Conservation (phyloP, 2,888 invertebrate genomes). For the Tachina fera region DNA sequence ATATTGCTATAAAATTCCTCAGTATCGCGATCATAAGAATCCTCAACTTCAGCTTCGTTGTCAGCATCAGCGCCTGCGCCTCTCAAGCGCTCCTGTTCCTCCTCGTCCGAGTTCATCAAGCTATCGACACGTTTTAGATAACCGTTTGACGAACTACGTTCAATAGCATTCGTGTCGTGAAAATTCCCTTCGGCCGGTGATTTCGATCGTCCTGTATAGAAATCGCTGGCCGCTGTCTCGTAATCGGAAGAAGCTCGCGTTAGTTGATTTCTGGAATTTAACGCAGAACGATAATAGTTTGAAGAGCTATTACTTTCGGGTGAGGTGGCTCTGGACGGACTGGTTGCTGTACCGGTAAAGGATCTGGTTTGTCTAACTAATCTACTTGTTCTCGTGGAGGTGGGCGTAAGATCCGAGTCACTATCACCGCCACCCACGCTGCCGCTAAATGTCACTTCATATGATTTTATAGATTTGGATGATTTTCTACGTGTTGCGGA, state of each 20-base stretch:
- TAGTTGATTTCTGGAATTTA: constrained; percentile 70
- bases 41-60: constrained; percentile 73
- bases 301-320: constrained; percentile 73
- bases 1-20: constrained; percentile 82
- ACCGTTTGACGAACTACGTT: constrained; percentile 61
- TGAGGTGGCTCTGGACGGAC: constrained; percentile 74
- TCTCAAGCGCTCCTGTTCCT: constrained; percentile 48
- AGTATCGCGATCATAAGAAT: constrained; percentile 80
- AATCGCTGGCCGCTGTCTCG: constrained; percentile 71
- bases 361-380: constrained; percentile 65
- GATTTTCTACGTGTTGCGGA: constrained; percentile 75
- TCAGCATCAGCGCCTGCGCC: constrained; percentile 62
- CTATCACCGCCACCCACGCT: constrained; percentile 78
- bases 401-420: constrained; percentile 70
- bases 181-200: constrained; percentile 40
- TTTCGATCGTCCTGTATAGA: constrained; percentile 57
- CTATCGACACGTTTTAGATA: constrained; percentile 47
- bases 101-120: constrained; percentile 51
- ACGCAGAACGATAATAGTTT: constrained; percentile 74
- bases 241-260: constrained; percentile 72
- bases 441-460: constrained; percentile 80
- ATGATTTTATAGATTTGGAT: constrained; percentile 75
- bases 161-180: not conserved
- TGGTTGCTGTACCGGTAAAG: constrained; percentile 40
- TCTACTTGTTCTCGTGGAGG: constrained; percentile 41